Conservation (phyloP, 92 coral and sea anemone genomes). For the Porites rus region DNA sequence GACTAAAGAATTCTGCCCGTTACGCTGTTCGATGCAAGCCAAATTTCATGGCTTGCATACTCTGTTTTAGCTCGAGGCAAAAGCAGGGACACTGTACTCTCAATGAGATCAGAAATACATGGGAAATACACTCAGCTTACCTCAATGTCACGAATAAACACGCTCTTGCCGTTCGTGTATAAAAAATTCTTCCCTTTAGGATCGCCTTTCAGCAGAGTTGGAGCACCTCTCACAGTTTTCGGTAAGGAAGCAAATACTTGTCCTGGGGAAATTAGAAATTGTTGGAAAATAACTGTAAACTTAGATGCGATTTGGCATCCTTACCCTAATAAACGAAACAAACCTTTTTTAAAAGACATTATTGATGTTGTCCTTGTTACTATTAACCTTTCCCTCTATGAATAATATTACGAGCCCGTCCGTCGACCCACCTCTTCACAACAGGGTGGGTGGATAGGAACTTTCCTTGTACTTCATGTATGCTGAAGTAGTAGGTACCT, state of each 20-base stretch:
- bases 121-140: constrained; percentile 50
- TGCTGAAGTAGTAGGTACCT: too few species aligned
- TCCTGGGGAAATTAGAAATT: constrained; percentile 50
- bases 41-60: too few species aligned
- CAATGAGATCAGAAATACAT: neutral
- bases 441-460: too few species aligned
- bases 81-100: neutral
- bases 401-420: too few species aligned
- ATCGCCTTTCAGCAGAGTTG: constrained; percentile 85
- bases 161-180: constrained; percentile 87
- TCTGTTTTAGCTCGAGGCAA: neutral
- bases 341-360: constrained; percentile 39
- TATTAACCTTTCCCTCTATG: too few species aligned
- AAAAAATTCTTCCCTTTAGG: constrained; percentile 95
- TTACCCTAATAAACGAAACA: neutral
- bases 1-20: too few species aligned
- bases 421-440: too few species aligned
- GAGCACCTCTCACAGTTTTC: constrained; percentile 76
- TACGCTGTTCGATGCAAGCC: too few species aligned
- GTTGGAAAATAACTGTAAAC: neutral
- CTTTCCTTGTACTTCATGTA: too few species aligned
- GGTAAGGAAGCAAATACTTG: constrained; percentile 84
- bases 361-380: neutral
- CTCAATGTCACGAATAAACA: constrained; percentile 92
- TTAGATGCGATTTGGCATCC: neutral